Evolutionary conservation across 2,888 invertebrate species (phyloP).

Genomic region (Liposcelis brunnea): DNA sequence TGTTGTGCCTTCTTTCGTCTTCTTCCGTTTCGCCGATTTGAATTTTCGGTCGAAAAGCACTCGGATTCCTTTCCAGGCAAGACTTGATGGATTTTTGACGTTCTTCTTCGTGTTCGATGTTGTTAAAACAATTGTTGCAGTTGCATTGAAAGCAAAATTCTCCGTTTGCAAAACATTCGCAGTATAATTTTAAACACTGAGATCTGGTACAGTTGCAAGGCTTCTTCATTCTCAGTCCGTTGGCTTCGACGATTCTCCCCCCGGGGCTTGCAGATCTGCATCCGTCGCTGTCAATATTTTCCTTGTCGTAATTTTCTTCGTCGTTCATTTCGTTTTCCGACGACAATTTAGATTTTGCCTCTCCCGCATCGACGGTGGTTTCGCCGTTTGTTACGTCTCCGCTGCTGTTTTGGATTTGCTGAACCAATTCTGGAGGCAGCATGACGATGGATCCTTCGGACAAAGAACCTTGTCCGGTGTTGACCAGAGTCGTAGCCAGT

Average conservation of each 20-base stretch:
- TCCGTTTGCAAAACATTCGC: slow-evolving; percentile 99
- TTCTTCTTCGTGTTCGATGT: slow-evolving; percentile 86
- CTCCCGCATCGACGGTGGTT: slow-evolving; percentile 19
- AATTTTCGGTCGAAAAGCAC: slow-evolving; percentile 97
- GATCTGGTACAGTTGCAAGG: slow-evolving; percentile 99
- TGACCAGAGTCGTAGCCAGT: too few species aligned
- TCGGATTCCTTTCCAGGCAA: slow-evolving; percentile 91
- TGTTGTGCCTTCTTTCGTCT: slow-evolving; percentile 77
- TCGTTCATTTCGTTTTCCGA: slow-evolving; percentile 17
- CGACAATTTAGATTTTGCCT: too few species aligned
- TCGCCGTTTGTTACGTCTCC: slow-evolving; percentile 20
- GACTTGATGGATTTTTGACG: slow-evolving; percentile 85
- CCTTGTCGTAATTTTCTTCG: slow-evolving; percentile 14
- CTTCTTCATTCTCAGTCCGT: slow-evolving; percentile 55
- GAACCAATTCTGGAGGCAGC: slow-evolving; percentile 4
- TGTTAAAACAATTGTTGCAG: slow-evolving; percentile 94
- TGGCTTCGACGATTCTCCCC: slow-evolving; percentile 27
- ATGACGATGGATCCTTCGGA: background rate
- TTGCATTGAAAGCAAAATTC: slow-evolving; percentile 98
- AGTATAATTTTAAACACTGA: slow-evolving; percentile 92
- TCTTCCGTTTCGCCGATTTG: slow-evolving; percentile 65
- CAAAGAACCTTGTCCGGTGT: too few species aligned
- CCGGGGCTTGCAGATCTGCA: slow-evolving; percentile 20
- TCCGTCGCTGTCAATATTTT: slow-evolving; percentile 6
- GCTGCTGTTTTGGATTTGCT: slow-evolving; percentile 21